phyloP scores from a whole-genome alignment of 2,797 vertebrate species.

The Neosilurus mollespiculum region DNA sequence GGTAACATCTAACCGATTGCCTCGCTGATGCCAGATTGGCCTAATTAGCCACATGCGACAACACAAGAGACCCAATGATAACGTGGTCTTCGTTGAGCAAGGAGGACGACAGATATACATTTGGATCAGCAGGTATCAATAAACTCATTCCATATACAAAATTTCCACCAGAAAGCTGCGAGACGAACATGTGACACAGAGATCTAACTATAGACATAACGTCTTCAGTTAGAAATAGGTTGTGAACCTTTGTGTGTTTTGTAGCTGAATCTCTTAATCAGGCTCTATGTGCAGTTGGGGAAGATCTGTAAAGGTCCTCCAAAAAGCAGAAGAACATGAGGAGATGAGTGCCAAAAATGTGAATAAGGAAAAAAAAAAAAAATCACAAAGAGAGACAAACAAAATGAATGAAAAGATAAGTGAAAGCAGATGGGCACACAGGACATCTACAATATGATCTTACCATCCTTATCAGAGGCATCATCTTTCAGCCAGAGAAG shows the following conservation, averaged over 20 bases:
- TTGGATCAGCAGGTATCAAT: too few species aligned
- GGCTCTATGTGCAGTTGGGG: background rate
- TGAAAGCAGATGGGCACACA: slow-evolving; percentile 45
- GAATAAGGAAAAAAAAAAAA: slow-evolving; percentile 69
- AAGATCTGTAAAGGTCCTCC: background rate
- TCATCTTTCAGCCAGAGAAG: slow-evolving; percentile 91
- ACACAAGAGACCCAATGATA: too few species aligned
- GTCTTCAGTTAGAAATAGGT: background rate
- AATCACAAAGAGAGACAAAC: slow-evolving; percentile 32
- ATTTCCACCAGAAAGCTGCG: background rate
- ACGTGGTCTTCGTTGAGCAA: too few species aligned
- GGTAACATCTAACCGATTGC: too few species aligned
- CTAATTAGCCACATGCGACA: too few species aligned
- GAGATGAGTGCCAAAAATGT: slow-evolving; percentile 48
- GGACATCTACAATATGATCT: slow-evolving; percentile 75
- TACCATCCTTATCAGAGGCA: slow-evolving; percentile 99
- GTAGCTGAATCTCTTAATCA: background rate
- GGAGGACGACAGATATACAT: too few species aligned
- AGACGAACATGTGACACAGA: background rate
- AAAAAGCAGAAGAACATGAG: slow-evolving; percentile 20
- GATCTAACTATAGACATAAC: background rate
- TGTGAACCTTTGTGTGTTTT: background rate
- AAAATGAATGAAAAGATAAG: slow-evolving; percentile 50
- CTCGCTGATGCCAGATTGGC: too few species aligned
- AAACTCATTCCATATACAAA: too few species aligned